These are phyloP conservation scores for Tachystola acroxantha DNA, from an alignment of 2,888 invertebrate genomes.

Conservation along the genomic window DNA sequence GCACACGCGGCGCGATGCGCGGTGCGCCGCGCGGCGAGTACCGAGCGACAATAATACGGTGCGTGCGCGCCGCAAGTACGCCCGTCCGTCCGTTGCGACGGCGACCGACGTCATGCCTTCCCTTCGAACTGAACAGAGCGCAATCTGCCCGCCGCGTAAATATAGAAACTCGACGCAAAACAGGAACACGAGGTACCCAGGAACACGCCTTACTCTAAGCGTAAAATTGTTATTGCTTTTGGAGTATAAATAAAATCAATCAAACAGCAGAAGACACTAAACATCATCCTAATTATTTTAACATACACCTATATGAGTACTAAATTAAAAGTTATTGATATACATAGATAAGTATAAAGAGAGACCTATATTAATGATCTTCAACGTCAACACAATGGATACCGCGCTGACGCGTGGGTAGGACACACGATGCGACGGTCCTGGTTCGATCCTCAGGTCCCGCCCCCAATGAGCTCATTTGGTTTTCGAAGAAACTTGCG, in stretches of 20 bases:
- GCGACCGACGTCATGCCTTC: slow-evolving; percentile 59
- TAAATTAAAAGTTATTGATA: too few species aligned
- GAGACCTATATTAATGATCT: too few species aligned
- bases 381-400: too few species aligned
- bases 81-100: slow-evolving; percentile 10
- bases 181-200: slow-evolving; percentile 62
- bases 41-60: slow-evolving; percentile 14
- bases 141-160: slow-evolving; percentile 64
- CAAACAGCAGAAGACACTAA: slow-evolving; percentile 15
- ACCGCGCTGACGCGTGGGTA: too few species aligned
- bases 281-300: too few species aligned
- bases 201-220: slow-evolving; percentile 36
- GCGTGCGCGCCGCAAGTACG: slow-evolving; percentile 15
- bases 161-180: slow-evolving; percentile 66
- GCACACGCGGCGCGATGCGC: slow-evolving; percentile 6
- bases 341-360: too few species aligned
- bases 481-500: too few species aligned
- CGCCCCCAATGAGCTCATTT: too few species aligned
- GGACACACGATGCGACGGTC: too few species aligned
- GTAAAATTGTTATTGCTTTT: slow-evolving; percentile 26
- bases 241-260: slow-evolving; percentile 21
- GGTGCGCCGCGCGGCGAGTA: slow-evolving; percentile 33
- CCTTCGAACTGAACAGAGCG: slow-evolving; percentile 40
- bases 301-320: too few species aligned
- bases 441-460: too few species aligned